Conservation (phyloP, 2,888 invertebrate genomes). For the Oxytorus armatus region DNA sequence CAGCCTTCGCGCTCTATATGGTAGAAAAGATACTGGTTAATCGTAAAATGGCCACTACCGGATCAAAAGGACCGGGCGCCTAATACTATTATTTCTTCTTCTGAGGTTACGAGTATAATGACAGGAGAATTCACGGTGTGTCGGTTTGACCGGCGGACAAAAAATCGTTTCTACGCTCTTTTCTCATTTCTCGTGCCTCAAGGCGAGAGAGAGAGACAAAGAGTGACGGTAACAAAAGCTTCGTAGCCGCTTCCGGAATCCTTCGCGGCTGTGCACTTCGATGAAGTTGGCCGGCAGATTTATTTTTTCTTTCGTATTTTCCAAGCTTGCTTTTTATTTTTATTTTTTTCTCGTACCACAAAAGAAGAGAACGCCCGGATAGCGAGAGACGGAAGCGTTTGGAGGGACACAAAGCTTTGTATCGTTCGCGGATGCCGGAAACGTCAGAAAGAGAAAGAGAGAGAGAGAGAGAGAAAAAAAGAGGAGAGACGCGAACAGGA, state of each 20-base stretch:
- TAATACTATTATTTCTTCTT: constrained; percentile 8
- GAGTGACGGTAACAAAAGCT: constrained; percentile 52
- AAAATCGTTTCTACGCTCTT: constrained; percentile 18
- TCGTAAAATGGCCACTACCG: constrained; percentile 13
- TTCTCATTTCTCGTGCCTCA: neutral
- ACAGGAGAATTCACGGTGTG: constrained; percentile 28
- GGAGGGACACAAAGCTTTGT: constrained; percentile 65
- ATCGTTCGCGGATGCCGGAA: constrained; percentile 53
- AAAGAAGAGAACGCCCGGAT: constrained; percentile 59
- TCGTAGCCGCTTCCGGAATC: constrained; percentile 49
- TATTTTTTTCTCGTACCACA: constrained; percentile 52
- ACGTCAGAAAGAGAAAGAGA: constrained; percentile 41
- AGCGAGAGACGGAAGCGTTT: constrained; percentile 71
- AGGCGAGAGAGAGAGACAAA: constrained; percentile 46
- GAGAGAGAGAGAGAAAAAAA: constrained; percentile 16
- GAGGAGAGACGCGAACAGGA: constrained; percentile 48
- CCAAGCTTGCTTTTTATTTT: constrained; percentile 45
- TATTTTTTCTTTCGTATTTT: constrained; percentile 50
- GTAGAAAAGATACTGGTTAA: constrained; percentile 31
- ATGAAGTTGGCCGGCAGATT: constrained; percentile 58
- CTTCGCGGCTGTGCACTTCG: constrained; percentile 52
- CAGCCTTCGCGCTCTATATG: constrained; percentile 10
- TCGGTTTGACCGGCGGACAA: constrained; percentile 30
- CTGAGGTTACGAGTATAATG: constrained; percentile 32
- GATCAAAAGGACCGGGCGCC: constrained; percentile 30